Percentiles rank a stretch among this genome's conserved stretches.
Evolutionary conservation across 2,888 invertebrate genomes (phyloP).

Genomic region (Lutraria lutraria): DNA sequence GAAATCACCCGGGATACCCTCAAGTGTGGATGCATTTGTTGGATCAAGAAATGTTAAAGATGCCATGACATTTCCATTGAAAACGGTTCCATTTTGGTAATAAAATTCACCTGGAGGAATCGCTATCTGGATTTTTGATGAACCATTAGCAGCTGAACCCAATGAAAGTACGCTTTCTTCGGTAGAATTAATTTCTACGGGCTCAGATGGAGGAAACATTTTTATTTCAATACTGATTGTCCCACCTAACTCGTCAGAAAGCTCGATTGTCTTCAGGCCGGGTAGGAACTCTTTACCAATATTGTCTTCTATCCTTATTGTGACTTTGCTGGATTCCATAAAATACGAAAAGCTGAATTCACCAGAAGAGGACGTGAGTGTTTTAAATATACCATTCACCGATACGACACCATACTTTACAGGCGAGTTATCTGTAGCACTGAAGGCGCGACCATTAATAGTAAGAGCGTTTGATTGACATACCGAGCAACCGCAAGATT

Average conservation of each 20-base stretch:
- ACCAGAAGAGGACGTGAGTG: conserved; percentile 8
- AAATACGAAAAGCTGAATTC: too few relatives aligned
- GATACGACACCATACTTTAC: conserved; percentile 11
- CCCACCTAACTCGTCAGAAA: conserved; percentile 14
- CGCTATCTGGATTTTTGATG: background rate
- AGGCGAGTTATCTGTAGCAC: background rate
- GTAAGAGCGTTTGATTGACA: background rate
- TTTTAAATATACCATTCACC: conserved; percentile 19
- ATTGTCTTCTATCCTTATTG: conserved; percentile 3
- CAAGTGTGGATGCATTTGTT: background rate
- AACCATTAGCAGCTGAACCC: background rate
- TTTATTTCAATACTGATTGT: background rate
- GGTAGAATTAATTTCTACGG: conserved; percentile 14
- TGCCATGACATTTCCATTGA: conserved; percentile 19
- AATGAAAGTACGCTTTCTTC: background rate
- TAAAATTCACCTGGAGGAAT: conserved; percentile 27
- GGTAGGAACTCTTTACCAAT: conserved; percentile 5
- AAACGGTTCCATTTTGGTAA: background rate
- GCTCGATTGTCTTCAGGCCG: conserved; percentile 8
- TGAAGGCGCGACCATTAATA: conserved; percentile 18
- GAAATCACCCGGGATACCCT: conserved; percentile 20
- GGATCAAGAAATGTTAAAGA: conserved; percentile 26
- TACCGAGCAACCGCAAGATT: background rate
- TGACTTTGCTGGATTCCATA: background rate
- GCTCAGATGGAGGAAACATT: background rate